Base-by-base conservation (phyloP, 1,140 invertebrate species). In the Amyelois transitella region DNA sequence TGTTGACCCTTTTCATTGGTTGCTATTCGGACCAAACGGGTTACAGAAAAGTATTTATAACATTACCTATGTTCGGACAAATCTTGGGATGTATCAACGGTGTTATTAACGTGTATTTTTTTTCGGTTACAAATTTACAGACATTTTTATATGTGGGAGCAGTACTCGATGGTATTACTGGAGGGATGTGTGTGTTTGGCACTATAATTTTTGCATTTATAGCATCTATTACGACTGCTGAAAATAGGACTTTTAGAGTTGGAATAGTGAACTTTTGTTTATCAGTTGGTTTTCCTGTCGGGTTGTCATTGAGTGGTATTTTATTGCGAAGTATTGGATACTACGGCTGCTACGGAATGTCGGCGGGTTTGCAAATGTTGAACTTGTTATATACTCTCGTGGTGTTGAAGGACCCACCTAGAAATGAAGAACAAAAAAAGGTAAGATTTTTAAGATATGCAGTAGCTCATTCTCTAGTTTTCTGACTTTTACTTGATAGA, bases 1-100 rank as follows among this genome's bases (percentile, higher is more conserved):
- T 92, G 90, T 77, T 89, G 91, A 1, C 91, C 90, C 66, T 92
- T 89, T 6, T 72, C 91, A 17, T 91, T 91, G 70, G 92, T 89
- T 6, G n/a, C n/a, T 48, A 21, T 48, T 55, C 53, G n/a, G 53
- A 55, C 20, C 38, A 21, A 32, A 45, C 43, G 2, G 53, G 53
- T 10, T 25, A 55, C 18, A 48, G 53, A 38, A 55, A 22, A 43
- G 10, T 48, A 1, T 55, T 55, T 14, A 14, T 55, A 7, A 1
- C 89, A 10, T 32, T 88, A 7, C 85, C 87, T 2, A 72, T 90
- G 3, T 21, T 88, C 14, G 89, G 89, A 10, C 45, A 48, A 21
- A 19, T 57, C 18, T 14, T 51, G 1, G 7, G 43, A 12, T 44
- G 20, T 21, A 44, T 57, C 6, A 52, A 21, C n/a, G 28, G 18